Evolutionary conservation across 2,888 invertebrate genomes (phyloP), one percentile per base, ranked within the genome.

Genomic region (Ecliptopera silaceata): DNA sequence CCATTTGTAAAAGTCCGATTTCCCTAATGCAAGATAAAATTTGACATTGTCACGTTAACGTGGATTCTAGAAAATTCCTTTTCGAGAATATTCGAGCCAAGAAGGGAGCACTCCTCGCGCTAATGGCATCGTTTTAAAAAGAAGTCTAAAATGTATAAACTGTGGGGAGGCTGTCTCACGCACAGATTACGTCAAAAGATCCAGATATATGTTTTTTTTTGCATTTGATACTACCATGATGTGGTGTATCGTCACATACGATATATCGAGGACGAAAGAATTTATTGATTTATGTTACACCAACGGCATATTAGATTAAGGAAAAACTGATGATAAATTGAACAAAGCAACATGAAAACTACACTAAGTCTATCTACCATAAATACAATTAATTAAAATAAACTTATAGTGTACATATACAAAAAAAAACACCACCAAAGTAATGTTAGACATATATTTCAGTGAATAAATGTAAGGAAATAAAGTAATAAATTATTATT

Each of bases 401-500:
- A n/a, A n/a, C n/a, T n/a, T n/a, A n/a, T n/a, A n/a, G n/a, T n/a
- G n/a, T n/a, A n/a, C n/a, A n/a, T n/a, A n/a, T 29, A 8, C 29
- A 29, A 12, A 36, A 36, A 15, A 10, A 15, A 15, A 15, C 15
- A 12, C 8, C 6, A 6, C 5, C 13, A 2, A n/a, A 15, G 10
- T 3, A 10, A 36, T 15, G 36, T 10, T 15, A 15, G 15, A 15
- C 10, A 1, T 15, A 36, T 15, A 15, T 8, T 3, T 3, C 10
- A 15, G 15, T 6, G 1, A 36, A 34, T 15, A 36, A 36, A 36
- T 13, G 15, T 36, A 15, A 15, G 6, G 36, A 82, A 85, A 82
- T 75, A 82, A 86, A 86, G n/a, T n/a, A 84, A 86, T 85, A 86
- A 88, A 86, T 84, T 84, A 83, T 86, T 87, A 87, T 88, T 86